Conservation (phyloP, 2,113 vertebrate species). For the Parotia lawesii region DNA sequence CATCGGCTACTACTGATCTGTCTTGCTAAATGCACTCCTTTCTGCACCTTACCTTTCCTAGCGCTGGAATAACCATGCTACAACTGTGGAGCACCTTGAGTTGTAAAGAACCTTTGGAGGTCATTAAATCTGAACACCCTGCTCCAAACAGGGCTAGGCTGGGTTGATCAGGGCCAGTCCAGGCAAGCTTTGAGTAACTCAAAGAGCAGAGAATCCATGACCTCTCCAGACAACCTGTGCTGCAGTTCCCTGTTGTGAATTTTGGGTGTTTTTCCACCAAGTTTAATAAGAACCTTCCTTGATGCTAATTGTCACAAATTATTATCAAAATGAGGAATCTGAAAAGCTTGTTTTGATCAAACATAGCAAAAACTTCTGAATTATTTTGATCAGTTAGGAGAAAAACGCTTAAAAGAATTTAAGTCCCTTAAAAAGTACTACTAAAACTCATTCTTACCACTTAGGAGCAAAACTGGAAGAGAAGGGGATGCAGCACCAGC, state of each 20-base stretch:
- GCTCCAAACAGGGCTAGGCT: not conserved
- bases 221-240: not conserved
- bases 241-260: not conserved
- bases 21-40: not conserved
- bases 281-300: not conserved
- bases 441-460: slow-evolving; percentile 4
- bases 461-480: slow-evolving; percentile 45
- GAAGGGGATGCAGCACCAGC: slow-evolving; percentile 18
- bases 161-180: not conserved
- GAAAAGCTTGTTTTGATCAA: not conserved
- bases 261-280: not conserved
- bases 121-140: not conserved
- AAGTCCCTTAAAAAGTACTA: not conserved
- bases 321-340: not conserved
- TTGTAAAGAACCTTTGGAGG: not conserved
- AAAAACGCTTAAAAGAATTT: not conserved
- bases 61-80: not conserved
- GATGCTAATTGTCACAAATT: not conserved
- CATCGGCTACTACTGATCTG: not conserved
- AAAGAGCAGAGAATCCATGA: not conserved
- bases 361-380: not conserved
- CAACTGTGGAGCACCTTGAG: not conserved
- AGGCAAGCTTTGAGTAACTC: not conserved
- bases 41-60: not conserved
- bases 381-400: not conserved